These are phyloP conservation scores for Drosophila mettleri DNA, from an alignment of 2,888 invertebrate species.

Conservation along the genomic window DNA sequence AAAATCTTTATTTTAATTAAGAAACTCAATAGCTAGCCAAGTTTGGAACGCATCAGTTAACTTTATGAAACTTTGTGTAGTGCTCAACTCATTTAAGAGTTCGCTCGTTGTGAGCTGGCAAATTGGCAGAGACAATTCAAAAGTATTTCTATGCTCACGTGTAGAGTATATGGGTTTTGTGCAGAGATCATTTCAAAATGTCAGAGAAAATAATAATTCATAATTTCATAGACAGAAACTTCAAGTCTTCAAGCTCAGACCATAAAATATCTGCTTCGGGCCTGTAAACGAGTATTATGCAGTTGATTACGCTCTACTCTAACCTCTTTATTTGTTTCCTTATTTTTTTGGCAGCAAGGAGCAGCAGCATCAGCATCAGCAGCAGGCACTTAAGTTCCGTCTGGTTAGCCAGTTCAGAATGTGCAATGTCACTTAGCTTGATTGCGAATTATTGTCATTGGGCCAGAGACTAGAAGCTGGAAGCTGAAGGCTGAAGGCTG, in stretches of 20 bases:
- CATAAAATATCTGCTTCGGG: background rate
- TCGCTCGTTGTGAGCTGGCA: constrained; percentile 2
- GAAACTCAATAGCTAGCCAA: constrained; percentile 26
- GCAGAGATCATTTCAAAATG: background rate
- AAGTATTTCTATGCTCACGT: constrained; percentile 15
- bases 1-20: constrained; percentile 31
- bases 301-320: background rate
- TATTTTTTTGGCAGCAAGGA: constrained; percentile 36
- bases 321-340: background rate
- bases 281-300: background rate
- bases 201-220: no score
- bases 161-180: background rate
- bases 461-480: constrained; percentile 1
- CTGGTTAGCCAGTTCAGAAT: constrained; percentile 30
- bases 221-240: background rate
- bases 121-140: constrained; percentile 37
- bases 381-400: constrained; percentile 48
- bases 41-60: constrained; percentile 28
- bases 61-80: constrained; percentile 26
- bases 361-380: constrained; percentile 5
- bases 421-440: constrained; percentile 61
- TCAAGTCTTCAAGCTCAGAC: background rate
- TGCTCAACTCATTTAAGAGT: constrained; percentile 12
- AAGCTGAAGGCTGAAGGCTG: background rate
- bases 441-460: constrained; percentile 65